Base-by-base conservation (phyloP, 1,140 invertebrate genomes). In the Cotesia vestalis region DNA sequence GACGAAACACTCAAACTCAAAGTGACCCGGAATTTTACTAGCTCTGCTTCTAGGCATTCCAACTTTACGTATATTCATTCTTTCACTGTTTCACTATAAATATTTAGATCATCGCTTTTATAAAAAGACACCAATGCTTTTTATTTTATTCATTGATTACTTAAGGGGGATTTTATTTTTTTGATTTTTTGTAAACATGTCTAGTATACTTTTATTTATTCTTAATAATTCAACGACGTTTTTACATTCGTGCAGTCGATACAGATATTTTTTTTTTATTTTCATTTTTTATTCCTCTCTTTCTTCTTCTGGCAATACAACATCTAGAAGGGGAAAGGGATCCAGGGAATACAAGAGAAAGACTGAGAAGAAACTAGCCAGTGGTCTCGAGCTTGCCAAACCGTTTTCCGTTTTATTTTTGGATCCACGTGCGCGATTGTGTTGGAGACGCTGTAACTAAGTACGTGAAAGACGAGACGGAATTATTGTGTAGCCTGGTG, bases 341-440 rank as follows among this genome's bases (percentile, higher is more conserved):
- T 51, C 20, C 27, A 20, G 17, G n/a, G 34, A 53, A 51, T 12
- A 17, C 20, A 40, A 52, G 14, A 53, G 66, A 34, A 12, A 55
- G 38, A 36, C 35, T 38, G n/a, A 55, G 36, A 46, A n/a, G 36
- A 52, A 74, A 75, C 72, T 78, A 66, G 75, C 76, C 76, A 77
- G 75, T 74, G 71, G 73, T 77, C 75, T 77, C 53, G 69, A 14
- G 75, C 75, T 82, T 84, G 82, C 83, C 79, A 83, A 83, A 81
- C 75, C 68, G 66, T 71, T 78, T 80, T 77, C 77, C 74, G 78
- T 80, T 84, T 86, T 86, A 86, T 86, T 86, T 86, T 77, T 66
- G 77, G 84, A 81, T 69, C 78, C 83, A 84, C 83, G 83, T 84
- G 81, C 78, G 77, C 76, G 78, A 78, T 72, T 76, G 79, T 79